phyloP scores from a whole-genome alignment of 2,888 invertebrate genomes.

The Drosophila prostipennis region DNA sequence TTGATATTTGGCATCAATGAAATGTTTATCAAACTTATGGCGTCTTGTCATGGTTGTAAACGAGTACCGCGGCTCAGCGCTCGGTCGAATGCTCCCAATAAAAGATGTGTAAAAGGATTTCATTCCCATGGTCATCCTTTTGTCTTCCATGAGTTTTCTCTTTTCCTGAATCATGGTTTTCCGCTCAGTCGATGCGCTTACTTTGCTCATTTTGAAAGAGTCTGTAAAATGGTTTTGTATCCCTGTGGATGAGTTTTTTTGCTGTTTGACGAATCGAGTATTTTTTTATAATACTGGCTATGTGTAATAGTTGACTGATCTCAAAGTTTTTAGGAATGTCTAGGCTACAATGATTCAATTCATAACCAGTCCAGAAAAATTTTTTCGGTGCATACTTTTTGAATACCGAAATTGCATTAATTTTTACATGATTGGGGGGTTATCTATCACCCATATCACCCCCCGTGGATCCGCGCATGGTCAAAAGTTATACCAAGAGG shows the following conservation, averaged over 20 bases:
- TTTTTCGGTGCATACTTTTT: no score
- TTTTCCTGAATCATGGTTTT: constrained; percentile 8
- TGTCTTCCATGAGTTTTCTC: constrained; percentile 7
- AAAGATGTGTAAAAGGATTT: neutral
- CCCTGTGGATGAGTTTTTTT: no score
- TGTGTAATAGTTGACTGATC: neutral
- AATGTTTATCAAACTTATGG: neutral
- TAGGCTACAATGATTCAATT: neutral
- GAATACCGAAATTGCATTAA: no score
- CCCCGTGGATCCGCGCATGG: no score
- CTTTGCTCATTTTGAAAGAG: neutral
- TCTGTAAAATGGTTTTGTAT: no score
- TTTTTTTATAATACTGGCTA: neutral
- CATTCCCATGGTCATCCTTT: constrained; percentile 21
- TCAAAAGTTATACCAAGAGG: no score
- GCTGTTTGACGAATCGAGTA: neutral
- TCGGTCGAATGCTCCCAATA: neutral
- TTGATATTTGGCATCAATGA: neutral
- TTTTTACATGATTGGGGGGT: no score
- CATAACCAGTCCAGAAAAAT: no score
- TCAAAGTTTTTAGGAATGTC: no score
- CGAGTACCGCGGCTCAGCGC: neutral
- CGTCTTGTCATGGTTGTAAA: constrained; percentile 3
- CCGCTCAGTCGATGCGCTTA: neutral
- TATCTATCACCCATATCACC: no score